Conservation (phyloP, 2,113 vertebrate species). For the Hippolais icterina region DNA sequence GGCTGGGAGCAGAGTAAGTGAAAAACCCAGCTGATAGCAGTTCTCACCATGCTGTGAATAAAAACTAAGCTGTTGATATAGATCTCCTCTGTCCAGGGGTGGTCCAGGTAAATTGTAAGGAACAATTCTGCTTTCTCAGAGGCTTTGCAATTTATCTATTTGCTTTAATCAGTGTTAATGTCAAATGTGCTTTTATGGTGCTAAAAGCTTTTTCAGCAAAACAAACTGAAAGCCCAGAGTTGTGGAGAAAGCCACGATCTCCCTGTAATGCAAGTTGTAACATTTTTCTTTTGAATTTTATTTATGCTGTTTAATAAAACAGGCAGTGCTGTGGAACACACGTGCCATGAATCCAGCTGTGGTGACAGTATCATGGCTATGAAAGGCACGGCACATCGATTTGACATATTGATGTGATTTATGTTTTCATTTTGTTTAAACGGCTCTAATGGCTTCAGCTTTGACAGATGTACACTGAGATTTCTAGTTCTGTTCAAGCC, state of each 20-base stretch:
- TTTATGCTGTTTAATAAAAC: conserved; percentile 50
- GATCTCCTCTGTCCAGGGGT: conserved; percentile 26
- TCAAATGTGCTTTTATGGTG: conserved; percentile 19
- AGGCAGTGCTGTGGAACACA: not conserved
- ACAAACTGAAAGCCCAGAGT: not conserved
- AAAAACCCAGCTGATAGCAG: not conserved
- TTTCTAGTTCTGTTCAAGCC: not conserved
- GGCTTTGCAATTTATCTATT: not conserved
- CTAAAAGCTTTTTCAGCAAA: conserved; percentile 32
- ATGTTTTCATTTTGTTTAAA: conserved; percentile 61
- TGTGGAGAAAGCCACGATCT: not conserved
- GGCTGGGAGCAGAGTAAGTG: not conserved
- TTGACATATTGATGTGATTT: conserved; percentile 15
- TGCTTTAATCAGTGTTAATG: conserved; percentile 33
- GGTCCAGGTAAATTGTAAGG: not conserved
- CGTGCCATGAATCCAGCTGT: conserved; percentile 6
- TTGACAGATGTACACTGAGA: not conserved
- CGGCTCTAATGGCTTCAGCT: not conserved
- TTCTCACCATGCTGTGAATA: conserved; percentile 25
- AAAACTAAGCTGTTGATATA: conserved; percentile 33
- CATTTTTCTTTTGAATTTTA: not conserved
- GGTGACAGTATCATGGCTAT: not conserved
- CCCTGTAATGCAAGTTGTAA: not conserved
- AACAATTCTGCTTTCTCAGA: not conserved
- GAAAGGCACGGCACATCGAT: not conserved